phyloP scores from a whole-genome alignment of 2,888 invertebrate species.

The Pemphredon lugubris region DNA sequence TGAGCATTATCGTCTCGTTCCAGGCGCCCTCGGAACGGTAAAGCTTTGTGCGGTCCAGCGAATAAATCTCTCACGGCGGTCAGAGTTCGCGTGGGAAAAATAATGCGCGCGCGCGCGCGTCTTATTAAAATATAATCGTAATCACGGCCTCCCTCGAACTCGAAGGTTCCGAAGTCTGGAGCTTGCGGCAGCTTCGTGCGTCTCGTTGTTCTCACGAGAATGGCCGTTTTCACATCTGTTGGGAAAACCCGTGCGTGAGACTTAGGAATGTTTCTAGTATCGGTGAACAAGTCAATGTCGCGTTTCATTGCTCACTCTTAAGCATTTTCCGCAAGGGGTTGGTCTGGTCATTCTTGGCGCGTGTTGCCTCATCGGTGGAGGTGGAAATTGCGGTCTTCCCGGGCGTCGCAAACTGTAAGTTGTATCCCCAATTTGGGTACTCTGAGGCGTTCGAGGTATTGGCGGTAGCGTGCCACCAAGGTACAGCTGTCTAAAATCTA shows the following conservation, averaged over 20 bases:
- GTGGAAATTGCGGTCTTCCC: constrained; percentile 7
- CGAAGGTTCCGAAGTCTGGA: no score
- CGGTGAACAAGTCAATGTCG: not conserved
- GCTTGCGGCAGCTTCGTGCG: no score
- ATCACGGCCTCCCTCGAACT: no score
- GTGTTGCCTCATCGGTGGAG: not conserved
- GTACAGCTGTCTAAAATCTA: no score
- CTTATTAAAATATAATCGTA: no score
- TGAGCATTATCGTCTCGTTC: not conserved
- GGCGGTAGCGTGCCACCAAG: no score
- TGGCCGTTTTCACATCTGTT: constrained; percentile 19
- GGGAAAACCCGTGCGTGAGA: not conserved
- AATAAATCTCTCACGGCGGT: not conserved
- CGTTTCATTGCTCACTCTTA: constrained; percentile 35
- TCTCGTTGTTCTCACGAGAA: no score
- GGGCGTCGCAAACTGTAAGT: constrained; percentile 6
- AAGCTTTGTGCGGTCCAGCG: not conserved
- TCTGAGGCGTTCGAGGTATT: no score
- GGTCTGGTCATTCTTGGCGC: constrained; percentile 30
- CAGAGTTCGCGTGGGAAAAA: no score
- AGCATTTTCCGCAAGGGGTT: constrained; percentile 48
- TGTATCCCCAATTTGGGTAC: not conserved
- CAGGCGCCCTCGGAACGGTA: not conserved
- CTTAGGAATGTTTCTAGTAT: no score
- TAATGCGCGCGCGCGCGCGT: no score